phyloP scores from a whole-genome alignment of 2,888 invertebrate genomes.

The Scaptomyza tumidula region DNA sequence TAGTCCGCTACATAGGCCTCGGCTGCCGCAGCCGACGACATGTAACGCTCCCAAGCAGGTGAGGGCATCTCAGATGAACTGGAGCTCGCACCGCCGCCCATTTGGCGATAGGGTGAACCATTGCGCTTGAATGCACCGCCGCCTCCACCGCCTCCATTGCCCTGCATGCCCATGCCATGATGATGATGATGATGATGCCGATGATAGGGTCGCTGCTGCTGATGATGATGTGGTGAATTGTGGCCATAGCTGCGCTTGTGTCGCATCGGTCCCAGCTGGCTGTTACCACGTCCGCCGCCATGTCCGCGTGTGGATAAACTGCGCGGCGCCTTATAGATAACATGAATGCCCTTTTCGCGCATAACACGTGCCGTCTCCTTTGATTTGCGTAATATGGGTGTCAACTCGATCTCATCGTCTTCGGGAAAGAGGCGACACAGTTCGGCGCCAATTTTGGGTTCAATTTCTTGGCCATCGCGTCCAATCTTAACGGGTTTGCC shows the following conservation, averaged over 20 bases:
- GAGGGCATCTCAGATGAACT: conserved; percentile 86
- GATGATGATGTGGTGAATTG: conserved; percentile 84
- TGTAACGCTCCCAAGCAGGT: conserved; percentile 87
- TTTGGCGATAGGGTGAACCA: conserved; percentile 78
- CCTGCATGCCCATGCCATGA: conserved; percentile 77
- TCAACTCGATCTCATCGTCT: conserved; percentile 96
- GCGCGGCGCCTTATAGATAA: conserved; percentile 85
- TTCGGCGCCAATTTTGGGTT: conserved; percentile 97
- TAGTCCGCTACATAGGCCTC: conserved; percentile 95
- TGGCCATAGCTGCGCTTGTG: conserved; percentile 80
- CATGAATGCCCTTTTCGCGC: conserved; percentile 84
- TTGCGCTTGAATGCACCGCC: conserved; percentile 74
- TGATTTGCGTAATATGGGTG: conserved; percentile 92
- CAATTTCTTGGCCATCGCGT: conserved; percentile 99
- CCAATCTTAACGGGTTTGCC: conserved; percentile 99
- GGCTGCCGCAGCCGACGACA: conserved; percentile 89
- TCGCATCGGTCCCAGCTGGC: conserved; percentile 69
- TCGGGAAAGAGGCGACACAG: conserved; percentile 95
- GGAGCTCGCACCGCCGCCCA: conserved; percentile 77
- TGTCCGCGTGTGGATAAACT: conserved; percentile 83
- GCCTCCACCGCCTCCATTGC: conserved; percentile 61
- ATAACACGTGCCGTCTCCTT: conserved; percentile 91
- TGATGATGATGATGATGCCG: conserved; percentile 74
- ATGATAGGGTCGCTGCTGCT: conserved; percentile 86
- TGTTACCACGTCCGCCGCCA: conserved; percentile 81